phyloP scores from a whole-genome alignment of 2,888 invertebrate species.

The Drosophila paramelanica region DNA sequence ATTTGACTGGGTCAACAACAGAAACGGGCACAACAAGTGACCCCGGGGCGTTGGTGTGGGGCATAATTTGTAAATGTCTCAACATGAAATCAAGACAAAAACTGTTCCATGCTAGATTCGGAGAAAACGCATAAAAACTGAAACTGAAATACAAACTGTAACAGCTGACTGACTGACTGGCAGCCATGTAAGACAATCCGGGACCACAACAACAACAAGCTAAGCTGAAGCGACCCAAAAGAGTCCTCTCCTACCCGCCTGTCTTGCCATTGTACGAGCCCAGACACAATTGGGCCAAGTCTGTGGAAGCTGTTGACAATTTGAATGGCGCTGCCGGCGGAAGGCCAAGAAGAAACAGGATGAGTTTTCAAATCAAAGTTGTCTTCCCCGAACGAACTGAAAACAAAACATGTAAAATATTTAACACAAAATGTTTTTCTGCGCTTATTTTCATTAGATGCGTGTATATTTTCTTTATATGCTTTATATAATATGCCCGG shows the following conservation, averaged over 20 bases:
- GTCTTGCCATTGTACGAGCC: slow-evolving; percentile 4
- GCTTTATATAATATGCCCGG: slow-evolving; percentile 24
- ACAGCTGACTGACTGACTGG: slow-evolving; percentile 53
- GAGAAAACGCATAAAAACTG: slow-evolving; percentile 35
- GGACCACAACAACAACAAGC: neutral
- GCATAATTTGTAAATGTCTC: slow-evolving; percentile 76
- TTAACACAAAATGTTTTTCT: slow-evolving; percentile 57
- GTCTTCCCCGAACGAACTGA: slow-evolving; percentile 8
- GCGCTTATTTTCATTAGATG: slow-evolving; percentile 49
- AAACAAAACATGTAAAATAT: slow-evolving; percentile 68
- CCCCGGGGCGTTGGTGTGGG: slow-evolving; percentile 33
- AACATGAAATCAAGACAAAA: slow-evolving; percentile 68
- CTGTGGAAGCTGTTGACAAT: slow-evolving; percentile 68
- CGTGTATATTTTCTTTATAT: slow-evolving; percentile 4
- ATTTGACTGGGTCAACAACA: slow-evolving; percentile 19
- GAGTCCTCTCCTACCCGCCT: slow-evolving; percentile 9
- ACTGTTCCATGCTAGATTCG: slow-evolving; percentile 23
- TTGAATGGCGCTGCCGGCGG: slow-evolving; percentile 45
- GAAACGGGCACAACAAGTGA: slow-evolving; percentile 25
- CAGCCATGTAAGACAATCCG: slow-evolving; percentile 34
- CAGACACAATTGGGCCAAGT: slow-evolving; percentile 65
- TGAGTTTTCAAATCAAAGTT: slow-evolving; percentile 50
- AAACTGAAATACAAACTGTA: slow-evolving; percentile 23
- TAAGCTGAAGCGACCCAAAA: slow-evolving; percentile 12
- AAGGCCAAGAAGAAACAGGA: slow-evolving; percentile 30